phyloP scores from a whole-genome alignment of 2,113 vertebrate species.

The Urocitellus parryii region DNA sequence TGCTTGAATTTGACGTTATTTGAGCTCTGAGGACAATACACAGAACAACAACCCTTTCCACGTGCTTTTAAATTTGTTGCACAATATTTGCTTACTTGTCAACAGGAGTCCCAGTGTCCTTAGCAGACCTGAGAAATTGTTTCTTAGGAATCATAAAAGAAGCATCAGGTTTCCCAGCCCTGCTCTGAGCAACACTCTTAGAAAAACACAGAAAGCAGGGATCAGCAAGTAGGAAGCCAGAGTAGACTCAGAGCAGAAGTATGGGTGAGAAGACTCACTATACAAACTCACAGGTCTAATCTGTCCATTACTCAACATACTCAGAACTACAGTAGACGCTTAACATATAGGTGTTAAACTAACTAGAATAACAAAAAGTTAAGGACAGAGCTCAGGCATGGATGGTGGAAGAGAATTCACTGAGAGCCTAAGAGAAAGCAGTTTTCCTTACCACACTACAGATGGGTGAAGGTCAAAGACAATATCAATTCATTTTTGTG shows the following conservation, averaged over 20 bases:
- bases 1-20: conserved; percentile 32
- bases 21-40: background rate
- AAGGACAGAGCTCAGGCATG: background rate
- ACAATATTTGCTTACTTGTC: conserved; percentile 49
- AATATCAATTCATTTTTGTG: background rate
- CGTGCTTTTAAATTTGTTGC: conserved; percentile 38
- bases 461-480: background rate
- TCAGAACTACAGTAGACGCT: background rate
- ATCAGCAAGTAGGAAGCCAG: background rate
- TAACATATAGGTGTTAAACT: background rate
- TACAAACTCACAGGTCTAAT: background rate
- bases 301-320: background rate
- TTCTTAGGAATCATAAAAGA: background rate
- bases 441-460: background rate
- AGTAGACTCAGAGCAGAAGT: background rate
- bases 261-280: background rate
- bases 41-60: background rate
- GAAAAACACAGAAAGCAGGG: background rate
- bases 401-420: background rate
- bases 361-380: background rate
- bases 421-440: background rate
- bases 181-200: background rate
- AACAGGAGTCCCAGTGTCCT: conserved; percentile 29
- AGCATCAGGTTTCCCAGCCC: background rate
- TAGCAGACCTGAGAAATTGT: background rate